A percentile compares a stretch with the other conserved stretches of the same genome.
These are phyloP conservation scores for Ernsta delagoae DNA, from an alignment of 2,888 invertebrate genomes.

Conservation along the genomic window DNA sequence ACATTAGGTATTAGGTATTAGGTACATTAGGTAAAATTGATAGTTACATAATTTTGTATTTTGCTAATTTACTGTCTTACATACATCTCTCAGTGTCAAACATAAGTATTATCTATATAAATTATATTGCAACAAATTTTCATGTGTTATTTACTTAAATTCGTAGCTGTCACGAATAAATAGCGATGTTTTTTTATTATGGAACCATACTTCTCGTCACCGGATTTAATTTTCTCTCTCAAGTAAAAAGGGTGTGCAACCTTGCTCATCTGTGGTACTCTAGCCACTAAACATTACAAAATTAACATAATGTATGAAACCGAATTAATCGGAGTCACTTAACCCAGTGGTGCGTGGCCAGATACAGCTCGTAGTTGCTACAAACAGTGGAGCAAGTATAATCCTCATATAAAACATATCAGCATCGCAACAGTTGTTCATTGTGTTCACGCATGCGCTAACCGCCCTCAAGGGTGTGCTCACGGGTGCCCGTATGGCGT, in stretches of 20 bases:
- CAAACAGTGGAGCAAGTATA: slow-evolving; percentile 48
- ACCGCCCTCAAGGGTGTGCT: slow-evolving; percentile 62
- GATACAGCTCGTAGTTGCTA: slow-evolving; percentile 40
- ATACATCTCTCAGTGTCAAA: too few relatives aligned
- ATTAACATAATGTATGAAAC: slow-evolving; percentile 21
- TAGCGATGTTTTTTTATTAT: too few relatives aligned
- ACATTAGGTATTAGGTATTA: too few relatives aligned
- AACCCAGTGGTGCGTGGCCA: slow-evolving; percentile 31
- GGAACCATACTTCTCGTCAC: too few relatives aligned
- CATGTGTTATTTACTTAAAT: too few relatives aligned
- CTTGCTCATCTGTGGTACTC: neutral
- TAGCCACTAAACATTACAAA: neutral
- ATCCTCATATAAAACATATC: slow-evolving; percentile 64
- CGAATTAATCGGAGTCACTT: slow-evolving; percentile 18
- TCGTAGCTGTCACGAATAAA: too few relatives aligned
- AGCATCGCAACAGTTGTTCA: slow-evolving; percentile 68
- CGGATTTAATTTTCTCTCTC: too few relatives aligned
- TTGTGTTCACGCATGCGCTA: slow-evolving; percentile 46
- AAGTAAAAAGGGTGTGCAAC: neutral
- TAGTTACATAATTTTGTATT: too few relatives aligned
- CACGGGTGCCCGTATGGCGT: slow-evolving; percentile 59
- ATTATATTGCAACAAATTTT: too few relatives aligned
- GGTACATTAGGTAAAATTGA: too few relatives aligned
- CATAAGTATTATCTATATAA: too few relatives aligned
- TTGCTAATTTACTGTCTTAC: too few relatives aligned